Evolutionary conservation across 37 sponge, comb jelly and placozoan genomes (phyloP).

Genomic region (Cliona cf. orientalis): DNA sequence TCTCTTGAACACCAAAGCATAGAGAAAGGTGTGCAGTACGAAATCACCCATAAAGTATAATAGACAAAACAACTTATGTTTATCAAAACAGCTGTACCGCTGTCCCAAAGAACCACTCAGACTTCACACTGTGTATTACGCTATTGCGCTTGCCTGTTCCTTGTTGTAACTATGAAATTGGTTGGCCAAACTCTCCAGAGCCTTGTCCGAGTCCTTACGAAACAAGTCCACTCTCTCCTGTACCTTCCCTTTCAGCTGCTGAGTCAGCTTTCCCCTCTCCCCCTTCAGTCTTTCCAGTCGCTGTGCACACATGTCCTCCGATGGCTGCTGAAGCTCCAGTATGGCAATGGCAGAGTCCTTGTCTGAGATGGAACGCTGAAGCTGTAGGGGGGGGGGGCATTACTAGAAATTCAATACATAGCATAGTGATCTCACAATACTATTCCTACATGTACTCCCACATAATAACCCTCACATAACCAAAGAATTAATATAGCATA

Average conservation of each 20-base stretch:
- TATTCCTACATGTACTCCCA: not conserved
- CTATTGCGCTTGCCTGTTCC: too few species aligned
- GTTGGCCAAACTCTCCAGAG: not conserved
- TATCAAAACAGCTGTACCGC: too few species aligned
- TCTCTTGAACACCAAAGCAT: too few species aligned
- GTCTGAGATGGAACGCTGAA: conserved; percentile 29
- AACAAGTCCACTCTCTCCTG: conserved; percentile 7
- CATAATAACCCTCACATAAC: too few species aligned
- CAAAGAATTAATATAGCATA: too few species aligned
- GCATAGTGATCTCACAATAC: not conserved
- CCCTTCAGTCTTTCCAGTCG: not conserved
- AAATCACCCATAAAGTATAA: too few species aligned
- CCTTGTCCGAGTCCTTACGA: conserved; percentile 5
- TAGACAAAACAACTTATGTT: too few species aligned
- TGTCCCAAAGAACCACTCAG: too few species aligned
- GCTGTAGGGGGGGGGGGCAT: not conserved
- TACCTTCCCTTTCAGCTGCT: conserved; percentile 32
- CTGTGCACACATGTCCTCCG: not conserved
- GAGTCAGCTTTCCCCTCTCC: conserved; percentile 20
- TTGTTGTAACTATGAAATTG: conserved; percentile 3
- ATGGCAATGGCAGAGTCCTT: conserved; percentile 46
- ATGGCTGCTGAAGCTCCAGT: conserved; percentile 11
- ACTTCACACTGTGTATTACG: too few species aligned
- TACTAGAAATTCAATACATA: not conserved
- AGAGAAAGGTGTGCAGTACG: too few species aligned